Percentiles rank a stretch among this genome's conserved stretches.
phyloP scores from a whole-genome alignment of 1,140 invertebrate species.

The Camponotus pennsylvanicus region DNA sequence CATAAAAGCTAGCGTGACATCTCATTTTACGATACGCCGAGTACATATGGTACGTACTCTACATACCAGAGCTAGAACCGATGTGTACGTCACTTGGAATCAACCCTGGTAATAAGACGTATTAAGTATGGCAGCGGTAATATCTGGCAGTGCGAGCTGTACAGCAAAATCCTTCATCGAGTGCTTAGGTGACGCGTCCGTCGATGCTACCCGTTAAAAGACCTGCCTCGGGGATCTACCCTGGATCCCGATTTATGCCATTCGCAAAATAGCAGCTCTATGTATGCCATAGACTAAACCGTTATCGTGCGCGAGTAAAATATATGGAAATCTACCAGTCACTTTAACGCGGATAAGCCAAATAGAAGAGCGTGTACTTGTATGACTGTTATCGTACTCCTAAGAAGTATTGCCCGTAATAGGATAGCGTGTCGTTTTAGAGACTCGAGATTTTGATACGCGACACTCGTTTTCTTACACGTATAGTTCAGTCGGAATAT shows the following conservation, averaged over 20 bases:
- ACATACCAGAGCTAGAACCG: constrained; percentile 28
- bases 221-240: constrained; percentile 32
- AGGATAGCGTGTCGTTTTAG: constrained; percentile 26
- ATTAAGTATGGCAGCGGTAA: constrained; percentile 66
- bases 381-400: constrained; percentile 23
- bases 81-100: constrained; percentile 7
- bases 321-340: constrained; percentile 5
- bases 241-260: not conserved
- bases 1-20: constrained; percentile 82
- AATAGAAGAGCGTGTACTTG: not conserved
- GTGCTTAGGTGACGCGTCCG: constrained; percentile 56
- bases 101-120: constrained; percentile 51
- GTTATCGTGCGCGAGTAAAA: not conserved
- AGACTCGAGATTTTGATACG: constrained; percentile 40
- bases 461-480: not conserved
- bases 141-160: constrained; percentile 35
- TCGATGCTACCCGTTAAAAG: constrained; percentile 58
- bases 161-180: constrained; percentile 70
- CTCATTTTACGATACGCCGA: constrained; percentile 83
- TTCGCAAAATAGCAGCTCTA: constrained; percentile 35
- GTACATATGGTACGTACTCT: constrained; percentile 73
- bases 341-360: constrained; percentile 25
- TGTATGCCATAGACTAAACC: not conserved
- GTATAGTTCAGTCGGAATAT: constrained; percentile 25
- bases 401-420: constrained; percentile 19